These are phyloP conservation scores for Protophormia terraenovae DNA, from an alignment of 2,888 invertebrate genomes.

Conservation along the genomic window DNA sequence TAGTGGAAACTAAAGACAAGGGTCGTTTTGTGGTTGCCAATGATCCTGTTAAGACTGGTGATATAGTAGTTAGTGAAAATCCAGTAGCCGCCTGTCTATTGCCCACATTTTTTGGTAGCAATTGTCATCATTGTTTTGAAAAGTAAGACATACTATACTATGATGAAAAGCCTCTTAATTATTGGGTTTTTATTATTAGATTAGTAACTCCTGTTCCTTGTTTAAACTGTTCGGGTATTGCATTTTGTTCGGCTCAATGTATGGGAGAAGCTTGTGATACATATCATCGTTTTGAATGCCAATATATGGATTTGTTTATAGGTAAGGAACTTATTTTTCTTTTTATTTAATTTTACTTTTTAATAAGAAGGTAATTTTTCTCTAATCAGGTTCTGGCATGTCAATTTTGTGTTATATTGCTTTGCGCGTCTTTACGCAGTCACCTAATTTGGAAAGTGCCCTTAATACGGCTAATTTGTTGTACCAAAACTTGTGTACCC, in stretches of 20 bases:
- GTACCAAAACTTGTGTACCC: slow-evolving; percentile 86
- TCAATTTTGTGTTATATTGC: slow-evolving; percentile 89
- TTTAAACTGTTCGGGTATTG: slow-evolving; percentile 88
- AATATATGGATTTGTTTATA: slow-evolving; percentile 87
- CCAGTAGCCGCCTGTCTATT: slow-evolving; percentile 89
- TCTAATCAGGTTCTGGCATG: slow-evolving; percentile 89
- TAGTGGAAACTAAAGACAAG: slow-evolving; percentile 83
- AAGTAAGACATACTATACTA: slow-evolving; percentile 82
- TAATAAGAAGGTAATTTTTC: not conserved
- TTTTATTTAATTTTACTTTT: not conserved
- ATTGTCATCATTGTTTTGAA: slow-evolving; percentile 90
- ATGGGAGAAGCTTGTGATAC: slow-evolving; percentile 84
- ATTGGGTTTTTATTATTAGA: slow-evolving; percentile 76
- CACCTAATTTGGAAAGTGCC: slow-evolving; percentile 79
- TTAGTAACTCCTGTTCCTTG: slow-evolving; percentile 87
- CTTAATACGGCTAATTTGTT: slow-evolving; percentile 81
- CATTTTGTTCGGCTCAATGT: slow-evolving; percentile 88
- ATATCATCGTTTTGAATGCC: slow-evolving; percentile 90
- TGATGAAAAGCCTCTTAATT: not conserved
- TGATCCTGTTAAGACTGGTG: slow-evolving; percentile 84
- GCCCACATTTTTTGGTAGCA: slow-evolving; percentile 88
- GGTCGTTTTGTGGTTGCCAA: slow-evolving; percentile 88
- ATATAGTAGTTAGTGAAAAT: slow-evolving; percentile 87
- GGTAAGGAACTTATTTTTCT: slow-evolving; percentile 81
- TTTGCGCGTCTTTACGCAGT: slow-evolving; percentile 89